Evolutionary conservation across 2,113 vertebrate species (phyloP), one percentile per base, ranked within the genome.

Genomic region (Platichthys flesus): DNA sequence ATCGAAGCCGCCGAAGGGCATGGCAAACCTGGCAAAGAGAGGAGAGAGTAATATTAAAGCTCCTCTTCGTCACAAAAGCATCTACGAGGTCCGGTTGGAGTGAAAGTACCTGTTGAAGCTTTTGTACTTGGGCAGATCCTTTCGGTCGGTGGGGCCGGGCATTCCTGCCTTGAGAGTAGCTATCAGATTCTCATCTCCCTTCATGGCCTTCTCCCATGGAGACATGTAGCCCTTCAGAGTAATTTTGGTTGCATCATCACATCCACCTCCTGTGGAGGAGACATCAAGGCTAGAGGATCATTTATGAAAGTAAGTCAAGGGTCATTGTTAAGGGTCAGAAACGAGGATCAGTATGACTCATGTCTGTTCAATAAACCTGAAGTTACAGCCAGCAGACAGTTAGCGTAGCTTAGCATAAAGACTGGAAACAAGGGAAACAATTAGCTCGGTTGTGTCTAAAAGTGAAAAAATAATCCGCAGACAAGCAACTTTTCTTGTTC

Each of bases 151-250:
- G 10, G 95, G 96, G 66, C 93, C 94, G 76, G 96, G 89, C 91
- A 98, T 95, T 74, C 91, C 82, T 9, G 77, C 45, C 77, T 90
- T 96, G 90, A 97, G 83, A 83, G 97, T 96, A 54, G 95, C 90
- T 91, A 95, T 84, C 86, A 99, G 96, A 52, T 90, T 92, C 1
- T 96, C 91, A 51, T 97, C 95, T 47, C 97, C 93, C 49, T 98
- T 98, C 96, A 99, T 97, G 23, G 97, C 97, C 88, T 94, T 94
- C 87, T 99, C 98, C 98, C 98, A 99, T 31, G 98, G 98, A 5
- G 98, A 97, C 74, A 96, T 82, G 15, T 99, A 99, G 3, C 94
- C 96, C 93, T 96, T 98, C 79, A 95, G 88, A 93, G 21, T 12
- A 47, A 74, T 95, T 92, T 94, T 96, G 93, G 80, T 63, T 49